Evolutionary conservation across 2,888 invertebrate genomes (phyloP).

Genomic region (Nipponacmea schrenckii): DNA sequence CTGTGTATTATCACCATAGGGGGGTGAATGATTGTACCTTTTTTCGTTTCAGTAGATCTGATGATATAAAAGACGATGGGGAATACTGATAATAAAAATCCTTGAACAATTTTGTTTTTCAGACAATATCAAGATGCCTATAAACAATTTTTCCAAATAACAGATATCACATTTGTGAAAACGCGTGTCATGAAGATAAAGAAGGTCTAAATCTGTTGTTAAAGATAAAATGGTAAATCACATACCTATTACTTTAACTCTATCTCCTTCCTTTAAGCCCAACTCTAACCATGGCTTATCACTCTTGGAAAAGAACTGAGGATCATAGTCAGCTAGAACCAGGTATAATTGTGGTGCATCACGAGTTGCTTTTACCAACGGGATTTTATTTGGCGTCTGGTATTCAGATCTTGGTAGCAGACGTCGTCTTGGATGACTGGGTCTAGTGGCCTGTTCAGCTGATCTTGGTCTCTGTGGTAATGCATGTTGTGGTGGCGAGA

Average conservation of each 20-base stretch:
- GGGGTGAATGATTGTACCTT: too few species aligned
- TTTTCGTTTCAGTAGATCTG: neutral
- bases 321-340: slow-evolving; percentile 58
- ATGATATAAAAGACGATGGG: too few species aligned
- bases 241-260: slow-evolving; percentile 52
- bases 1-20: too few species aligned
- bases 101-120: too few species aligned
- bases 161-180: too few species aligned
- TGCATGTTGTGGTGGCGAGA: neutral
- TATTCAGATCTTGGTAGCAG: slow-evolving; percentile 13
- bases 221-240: neutral
- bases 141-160: too few species aligned
- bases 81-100: too few species aligned
- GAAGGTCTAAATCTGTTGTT: too few species aligned
- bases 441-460: slow-evolving; percentile 14
- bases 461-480: slow-evolving; percentile 16
- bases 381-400: slow-evolving; percentile 9
- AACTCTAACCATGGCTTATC: slow-evolving; percentile 54
- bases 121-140: too few species aligned
- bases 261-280: slow-evolving; percentile 56
- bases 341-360: slow-evolving; percentile 36
- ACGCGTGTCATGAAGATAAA: too few species aligned
- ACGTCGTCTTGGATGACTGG: slow-evolving; percentile 1
- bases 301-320: slow-evolving; percentile 52
- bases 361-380: neutral